Evolutionary conservation across 2,113 vertebrate genomes (phyloP).

Genomic region (Clupea harengus): DNA sequence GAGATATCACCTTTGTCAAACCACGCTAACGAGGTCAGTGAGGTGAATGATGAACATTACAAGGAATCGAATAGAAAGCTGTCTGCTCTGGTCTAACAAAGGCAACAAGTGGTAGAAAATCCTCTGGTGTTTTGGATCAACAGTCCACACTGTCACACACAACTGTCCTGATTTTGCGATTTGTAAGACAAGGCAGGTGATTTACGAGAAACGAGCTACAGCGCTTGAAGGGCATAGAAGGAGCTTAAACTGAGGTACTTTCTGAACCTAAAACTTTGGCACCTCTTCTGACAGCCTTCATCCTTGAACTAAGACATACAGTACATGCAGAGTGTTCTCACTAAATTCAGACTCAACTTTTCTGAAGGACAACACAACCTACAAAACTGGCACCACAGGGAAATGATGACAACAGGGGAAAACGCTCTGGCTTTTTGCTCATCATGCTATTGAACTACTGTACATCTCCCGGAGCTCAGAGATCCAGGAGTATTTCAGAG

Average conservation of each 20-base stretch:
- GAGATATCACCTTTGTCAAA: neutral
- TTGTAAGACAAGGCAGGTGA: neutral
- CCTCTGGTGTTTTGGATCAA: neutral
- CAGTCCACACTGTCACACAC: neutral
- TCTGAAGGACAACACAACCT: neutral
- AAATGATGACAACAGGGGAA: neutral
- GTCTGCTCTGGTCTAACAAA: neutral
- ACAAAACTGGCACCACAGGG: neutral
- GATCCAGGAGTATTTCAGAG: too few relatives aligned
- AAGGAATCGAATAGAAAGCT: neutral
- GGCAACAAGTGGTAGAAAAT: neutral
- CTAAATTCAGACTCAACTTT: neutral
- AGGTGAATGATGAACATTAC: neutral
- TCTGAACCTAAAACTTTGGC: neutral
- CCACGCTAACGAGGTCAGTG: neutral
- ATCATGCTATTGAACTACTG: neutral
- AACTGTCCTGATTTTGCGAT: neutral
- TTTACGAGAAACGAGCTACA: neutral
- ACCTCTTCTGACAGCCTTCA: neutral
- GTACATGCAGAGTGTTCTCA: neutral
- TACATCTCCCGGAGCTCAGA: neutral
- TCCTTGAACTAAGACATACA: neutral
- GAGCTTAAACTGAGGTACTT: neutral
- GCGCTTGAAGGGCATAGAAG: neutral
- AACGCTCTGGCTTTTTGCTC: neutral